Base-by-base conservation (phyloP, 2,888 invertebrate species). In the Sympetrum striolatum region DNA sequence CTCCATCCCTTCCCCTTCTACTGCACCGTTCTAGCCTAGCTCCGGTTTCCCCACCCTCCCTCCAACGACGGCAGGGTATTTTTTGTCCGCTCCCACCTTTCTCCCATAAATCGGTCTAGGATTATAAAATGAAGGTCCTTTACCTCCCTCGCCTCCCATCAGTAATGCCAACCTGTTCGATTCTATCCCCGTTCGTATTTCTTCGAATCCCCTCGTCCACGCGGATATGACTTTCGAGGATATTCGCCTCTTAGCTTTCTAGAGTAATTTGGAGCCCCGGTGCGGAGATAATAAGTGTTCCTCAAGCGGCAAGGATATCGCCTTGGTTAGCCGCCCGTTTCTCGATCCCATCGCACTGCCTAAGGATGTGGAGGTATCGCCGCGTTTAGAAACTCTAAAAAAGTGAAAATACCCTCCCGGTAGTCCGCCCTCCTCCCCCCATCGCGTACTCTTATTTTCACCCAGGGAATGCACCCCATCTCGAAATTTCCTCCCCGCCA, bases 71-170 rank as follows among this genome's bases (percentile, higher is more conserved):
- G 53, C 58, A 35, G 8, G 48, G 15, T 58, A n/a, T 60, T 86
- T 86, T 86, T 86, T 86, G 35, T 86, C 60, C 86, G 22, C 25
- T 48, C 81, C 48, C 8, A 37, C 60, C 18, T 86, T 37, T 60
- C 58, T 64, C 60, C 60, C 64, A n/a, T 86, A 86, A 86, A 64
- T 86, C 86, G 86, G 86, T 64, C 86, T 58, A 86, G 64, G 86
- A 22, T 81, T 58, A 25, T 60, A 31, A 18, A 37, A 86, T 37
- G 37, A 86, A 15, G 15, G 81, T 22, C 81, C 81, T 22, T 25
- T 25, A 25, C 81, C 44, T 10, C 44, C 48, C 81, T 81, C n/a
- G 25, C 37, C 35, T 64, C 37, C 22, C 0, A 31, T 25, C 86
- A 60, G 86, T 60, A 37, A 86, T 60, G 35, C 86, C 86, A 86